phyloP scores from a whole-genome alignment of 2,113 vertebrate species.

The Puma concolor region DNA sequence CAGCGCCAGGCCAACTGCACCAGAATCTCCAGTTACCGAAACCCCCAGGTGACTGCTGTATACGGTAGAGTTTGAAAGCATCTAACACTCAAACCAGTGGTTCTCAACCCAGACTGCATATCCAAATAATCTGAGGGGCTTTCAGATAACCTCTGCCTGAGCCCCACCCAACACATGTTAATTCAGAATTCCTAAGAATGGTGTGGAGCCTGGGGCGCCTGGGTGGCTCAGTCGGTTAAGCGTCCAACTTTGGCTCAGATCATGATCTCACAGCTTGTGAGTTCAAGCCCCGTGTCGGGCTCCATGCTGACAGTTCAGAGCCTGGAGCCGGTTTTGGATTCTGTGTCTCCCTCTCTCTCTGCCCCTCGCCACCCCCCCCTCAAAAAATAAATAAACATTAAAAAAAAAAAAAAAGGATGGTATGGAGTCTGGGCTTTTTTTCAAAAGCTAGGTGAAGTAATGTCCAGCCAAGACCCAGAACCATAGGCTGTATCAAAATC shows the following conservation, averaged over 20 bases:
- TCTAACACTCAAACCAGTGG: neutral
- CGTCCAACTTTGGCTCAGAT: no score
- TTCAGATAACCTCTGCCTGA: neutral
- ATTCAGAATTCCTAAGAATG: neutral
- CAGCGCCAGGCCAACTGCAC: neutral
- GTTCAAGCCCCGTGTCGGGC: no score
- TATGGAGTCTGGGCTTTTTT: neutral
- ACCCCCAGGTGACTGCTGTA: no score
- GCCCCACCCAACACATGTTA: rapidly evolving
- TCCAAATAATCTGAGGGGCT: neutral
- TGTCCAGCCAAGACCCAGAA: neutral
- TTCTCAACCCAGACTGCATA: neutral
- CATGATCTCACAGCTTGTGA: no score
- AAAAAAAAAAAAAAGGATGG: no score
- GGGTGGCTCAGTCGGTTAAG: no score
- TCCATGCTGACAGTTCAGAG: no score
- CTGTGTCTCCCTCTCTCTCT: no score
- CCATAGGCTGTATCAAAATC: neutral
- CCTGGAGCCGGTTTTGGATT: no score
- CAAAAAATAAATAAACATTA: no score
- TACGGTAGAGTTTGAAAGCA: neutral
- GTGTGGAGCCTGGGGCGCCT: neutral
- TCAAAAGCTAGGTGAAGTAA: no score
- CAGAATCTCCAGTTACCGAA: neutral
- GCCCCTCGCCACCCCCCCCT: no score